A percentile compares a stretch with the other conserved stretches of the same genome.
These are phyloP conservation scores for Cheilosia vernalis DNA, from an alignment of 2,888 invertebrate genomes.

Conservation along the genomic window DNA sequence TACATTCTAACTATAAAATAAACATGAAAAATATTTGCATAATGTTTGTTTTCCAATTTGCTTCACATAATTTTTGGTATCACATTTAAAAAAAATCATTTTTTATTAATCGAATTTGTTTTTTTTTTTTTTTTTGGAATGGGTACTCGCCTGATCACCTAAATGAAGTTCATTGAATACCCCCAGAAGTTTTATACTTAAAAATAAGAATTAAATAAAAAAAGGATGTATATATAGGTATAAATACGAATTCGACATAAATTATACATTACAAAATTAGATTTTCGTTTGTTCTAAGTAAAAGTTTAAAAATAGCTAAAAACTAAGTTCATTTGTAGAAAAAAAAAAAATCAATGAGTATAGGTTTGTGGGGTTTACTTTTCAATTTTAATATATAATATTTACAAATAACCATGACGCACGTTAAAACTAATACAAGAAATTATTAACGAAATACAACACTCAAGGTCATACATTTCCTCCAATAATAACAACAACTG, in stretches of 20 bases:
- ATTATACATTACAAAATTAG: background rate
- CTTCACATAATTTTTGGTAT: constrained; percentile 47
- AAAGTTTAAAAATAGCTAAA: no score
- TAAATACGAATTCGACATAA: background rate
- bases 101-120: constrained; percentile 5
- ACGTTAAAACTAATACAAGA: no score
- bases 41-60: background rate
- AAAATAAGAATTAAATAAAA: background rate
- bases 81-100: constrained; percentile 12
- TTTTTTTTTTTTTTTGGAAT: no score
- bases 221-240: background rate
- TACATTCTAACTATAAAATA: constrained; percentile 4
- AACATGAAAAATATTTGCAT: constrained; percentile 12
- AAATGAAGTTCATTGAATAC: constrained; percentile 20
- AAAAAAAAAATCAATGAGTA: background rate
- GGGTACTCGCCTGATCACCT: constrained; percentile 1
- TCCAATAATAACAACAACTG: no score
- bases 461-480: no score
- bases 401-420: background rate
- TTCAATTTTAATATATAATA: constrained; percentile 1
- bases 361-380: constrained; percentile 11
- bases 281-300: constrained; percentile 5
- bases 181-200: constrained; percentile 5
- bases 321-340: no score
- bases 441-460: no score